phyloP scores from a whole-genome alignment of 1,140 invertebrate species.

The Schlechtendalia chinensis region DNA sequence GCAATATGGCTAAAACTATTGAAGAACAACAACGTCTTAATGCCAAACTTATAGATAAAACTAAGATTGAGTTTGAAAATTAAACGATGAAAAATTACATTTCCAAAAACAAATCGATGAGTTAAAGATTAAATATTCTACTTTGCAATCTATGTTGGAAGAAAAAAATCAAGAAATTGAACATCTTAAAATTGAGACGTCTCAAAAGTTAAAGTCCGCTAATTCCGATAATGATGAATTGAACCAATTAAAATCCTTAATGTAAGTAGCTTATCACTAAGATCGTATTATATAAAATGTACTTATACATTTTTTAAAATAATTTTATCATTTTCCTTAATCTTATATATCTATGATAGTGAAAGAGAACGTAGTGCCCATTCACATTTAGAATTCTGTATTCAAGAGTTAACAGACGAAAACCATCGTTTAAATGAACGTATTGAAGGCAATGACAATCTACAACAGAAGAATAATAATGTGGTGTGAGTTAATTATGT shows the following conservation, averaged over 20 bases:
- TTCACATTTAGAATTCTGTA: conserved; percentile 35
- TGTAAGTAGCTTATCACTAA: conserved; percentile 18
- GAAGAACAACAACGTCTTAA: conserved; percentile 13
- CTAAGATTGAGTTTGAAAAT: not conserved
- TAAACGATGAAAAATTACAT: not conserved
- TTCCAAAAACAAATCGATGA: conserved; percentile 7
- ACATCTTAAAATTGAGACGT: not conserved
- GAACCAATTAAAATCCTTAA: not conserved
- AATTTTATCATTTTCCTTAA: not conserved
- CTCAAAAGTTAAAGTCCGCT: not conserved
- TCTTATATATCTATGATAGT: not conserved
- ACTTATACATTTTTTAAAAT: too few species aligned
- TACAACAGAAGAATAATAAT: not conserved
- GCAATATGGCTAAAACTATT: conserved; percentile 14
- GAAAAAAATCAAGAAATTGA: conserved; percentile 13
- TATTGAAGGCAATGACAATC: not conserved
- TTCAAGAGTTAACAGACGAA: conserved; percentile 45
- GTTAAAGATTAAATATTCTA: not conserved
- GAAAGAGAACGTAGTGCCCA: not conserved
- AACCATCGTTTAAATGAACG: conserved; percentile 38
- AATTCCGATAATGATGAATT: not conserved
- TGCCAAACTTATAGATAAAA: not conserved
- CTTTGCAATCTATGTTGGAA: not conserved
- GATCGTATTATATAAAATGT: not conserved
- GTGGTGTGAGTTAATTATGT: not conserved